Percentiles rank a stretch among this genome's conserved stretches.
Conservation (phyloP, 2,888 invertebrate species). For the Plagodis pulveraria region DNA sequence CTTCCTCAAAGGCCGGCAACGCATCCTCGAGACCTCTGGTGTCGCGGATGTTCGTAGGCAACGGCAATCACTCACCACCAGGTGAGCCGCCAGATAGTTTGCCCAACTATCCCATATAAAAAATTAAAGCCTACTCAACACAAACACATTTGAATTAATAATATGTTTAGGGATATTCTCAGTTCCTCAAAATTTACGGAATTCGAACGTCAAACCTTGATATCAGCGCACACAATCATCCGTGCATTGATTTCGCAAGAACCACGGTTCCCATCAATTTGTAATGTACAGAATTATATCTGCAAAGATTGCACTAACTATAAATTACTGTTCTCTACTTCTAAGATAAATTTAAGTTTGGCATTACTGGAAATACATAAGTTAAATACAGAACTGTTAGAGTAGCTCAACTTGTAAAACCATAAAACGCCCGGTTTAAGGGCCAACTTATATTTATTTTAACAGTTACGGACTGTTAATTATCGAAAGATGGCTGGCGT, state of each 20-base stretch:
- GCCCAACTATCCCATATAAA: too few relatives aligned
- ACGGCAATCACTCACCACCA: too few relatives aligned
- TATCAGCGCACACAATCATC: slow-evolving; percentile 23
- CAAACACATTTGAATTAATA: too few relatives aligned
- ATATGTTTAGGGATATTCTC: too few relatives aligned
- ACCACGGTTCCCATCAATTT: slow-evolving; percentile 46
- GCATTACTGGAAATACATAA: slow-evolving; percentile 3
- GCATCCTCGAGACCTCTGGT: too few relatives aligned
- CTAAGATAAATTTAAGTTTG: slow-evolving; percentile 38
- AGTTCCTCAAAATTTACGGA: slow-evolving; percentile 1
- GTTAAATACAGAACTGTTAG: slow-evolving; percentile 2
- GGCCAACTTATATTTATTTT: too few relatives aligned
- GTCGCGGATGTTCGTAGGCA: too few relatives aligned
- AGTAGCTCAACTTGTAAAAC: slow-evolving; percentile 11
- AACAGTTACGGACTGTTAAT: too few relatives aligned
- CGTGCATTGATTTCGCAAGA: slow-evolving; percentile 41
- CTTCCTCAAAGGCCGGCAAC: too few relatives aligned
- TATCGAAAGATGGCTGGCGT: too few relatives aligned
- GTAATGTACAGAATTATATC: slow-evolving; percentile 47
- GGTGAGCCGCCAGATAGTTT: too few relatives aligned
- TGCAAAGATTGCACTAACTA: slow-evolving; percentile 36
- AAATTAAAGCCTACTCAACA: too few relatives aligned
- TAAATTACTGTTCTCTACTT: slow-evolving; percentile 34
- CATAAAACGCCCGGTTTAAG: not conserved
- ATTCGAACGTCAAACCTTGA: slow-evolving; percentile 24